Percentiles rank a stretch among this genome's conserved stretches.
Conservation (phyloP, 35 echinoderm and acorn worm genomes). For the Patiria miniata region DNA sequence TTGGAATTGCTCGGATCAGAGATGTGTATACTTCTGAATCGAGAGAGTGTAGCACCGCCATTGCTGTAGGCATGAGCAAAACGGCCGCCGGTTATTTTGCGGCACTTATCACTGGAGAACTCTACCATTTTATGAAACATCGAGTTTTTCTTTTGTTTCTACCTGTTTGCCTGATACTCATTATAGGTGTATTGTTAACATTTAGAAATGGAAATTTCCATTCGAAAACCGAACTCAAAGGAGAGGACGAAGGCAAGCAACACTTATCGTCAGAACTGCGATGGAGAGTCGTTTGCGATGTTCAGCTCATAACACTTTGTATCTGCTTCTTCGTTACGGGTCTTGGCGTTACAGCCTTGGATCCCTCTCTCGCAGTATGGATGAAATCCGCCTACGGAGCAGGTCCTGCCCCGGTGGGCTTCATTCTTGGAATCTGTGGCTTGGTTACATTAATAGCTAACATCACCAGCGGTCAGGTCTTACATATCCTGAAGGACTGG, state of each 20-base stretch:
- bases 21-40: background rate
- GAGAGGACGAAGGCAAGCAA: background rate
- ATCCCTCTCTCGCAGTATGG: background rate
- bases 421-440: background rate
- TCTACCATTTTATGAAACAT: background rate
- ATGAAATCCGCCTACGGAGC: background rate
- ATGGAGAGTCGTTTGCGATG: background rate
- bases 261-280: background rate
- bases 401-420: background rate
- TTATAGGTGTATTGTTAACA: background rate
- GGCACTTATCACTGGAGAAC: background rate
- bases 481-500: too few relatives aligned
- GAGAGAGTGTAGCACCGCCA: background rate
- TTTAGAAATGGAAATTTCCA: conserved; percentile 7
- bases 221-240: background rate
- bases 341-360: background rate
- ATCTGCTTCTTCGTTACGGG: background rate
- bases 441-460: too few relatives aligned
- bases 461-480: too few relatives aligned
- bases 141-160: background rate
- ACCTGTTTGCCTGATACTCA: background rate
- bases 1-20: background rate
- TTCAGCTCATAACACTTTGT: background rate
- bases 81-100: background rate
- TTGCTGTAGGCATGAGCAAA: background rate